These are phyloP conservation scores for Oplegnathus fasciatus DNA, from an alignment of 2,113 vertebrate genomes.

Conservation along the genomic window DNA sequence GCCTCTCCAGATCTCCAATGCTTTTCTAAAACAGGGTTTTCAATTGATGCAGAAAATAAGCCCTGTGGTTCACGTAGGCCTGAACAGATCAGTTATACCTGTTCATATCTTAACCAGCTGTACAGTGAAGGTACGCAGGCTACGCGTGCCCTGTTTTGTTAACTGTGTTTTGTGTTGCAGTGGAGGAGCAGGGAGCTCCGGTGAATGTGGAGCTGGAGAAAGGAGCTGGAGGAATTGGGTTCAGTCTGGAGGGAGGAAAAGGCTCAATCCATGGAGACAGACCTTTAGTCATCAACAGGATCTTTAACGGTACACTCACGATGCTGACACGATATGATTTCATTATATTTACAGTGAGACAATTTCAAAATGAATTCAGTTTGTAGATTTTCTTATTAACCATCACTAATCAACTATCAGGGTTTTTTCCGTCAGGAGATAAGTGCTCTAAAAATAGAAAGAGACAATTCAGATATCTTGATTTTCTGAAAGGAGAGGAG, in stretches of 20 bases:
- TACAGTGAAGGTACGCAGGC: neutral
- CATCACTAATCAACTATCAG: neutral
- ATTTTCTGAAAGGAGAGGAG: neutral
- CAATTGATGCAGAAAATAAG: neutral
- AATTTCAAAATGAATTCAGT: neutral
- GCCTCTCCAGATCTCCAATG: neutral
- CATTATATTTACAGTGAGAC: neutral
- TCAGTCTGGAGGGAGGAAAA: slow-evolving; percentile 94
- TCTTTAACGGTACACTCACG: slow-evolving; percentile 89
- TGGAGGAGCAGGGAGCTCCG: slow-evolving; percentile 54
- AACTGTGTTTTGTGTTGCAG: slow-evolving; percentile 31
- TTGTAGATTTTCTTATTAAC: neutral
- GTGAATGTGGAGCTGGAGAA: slow-evolving; percentile 88
- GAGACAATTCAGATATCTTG: neutral
- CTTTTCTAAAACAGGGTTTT: neutral
- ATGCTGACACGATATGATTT: neutral
- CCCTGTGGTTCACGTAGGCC: neutral
- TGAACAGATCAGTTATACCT: neutral
- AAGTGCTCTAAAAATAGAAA: neutral
- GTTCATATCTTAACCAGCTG: neutral
- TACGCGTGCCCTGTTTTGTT: neutral
- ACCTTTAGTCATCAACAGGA: slow-evolving; percentile 90
- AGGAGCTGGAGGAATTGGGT: slow-evolving; percentile 90
- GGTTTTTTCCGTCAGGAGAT: neutral
- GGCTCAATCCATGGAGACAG: slow-evolving; percentile 94